A percentile compares a stretch with the other conserved stretches of the same genome.
Conservation (phyloP, 2,113 vertebrate species). For the Hippocampus mohnikei region DNA sequence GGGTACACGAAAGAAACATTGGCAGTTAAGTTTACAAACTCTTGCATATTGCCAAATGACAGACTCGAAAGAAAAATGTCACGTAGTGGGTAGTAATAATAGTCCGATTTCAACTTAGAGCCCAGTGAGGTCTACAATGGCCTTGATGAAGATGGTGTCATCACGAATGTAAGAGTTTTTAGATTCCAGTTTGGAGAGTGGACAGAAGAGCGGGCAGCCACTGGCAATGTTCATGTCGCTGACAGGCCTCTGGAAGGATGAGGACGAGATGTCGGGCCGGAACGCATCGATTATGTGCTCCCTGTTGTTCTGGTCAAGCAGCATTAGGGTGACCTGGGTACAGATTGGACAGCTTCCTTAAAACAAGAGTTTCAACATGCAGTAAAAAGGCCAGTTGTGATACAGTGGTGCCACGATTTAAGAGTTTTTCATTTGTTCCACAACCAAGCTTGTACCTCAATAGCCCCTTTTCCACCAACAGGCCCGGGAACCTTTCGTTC, state of each 20-base stretch:
- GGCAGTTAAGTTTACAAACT: neutral
- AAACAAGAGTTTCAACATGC: neutral
- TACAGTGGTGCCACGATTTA: neutral
- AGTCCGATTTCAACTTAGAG: slow-evolving; percentile 72
- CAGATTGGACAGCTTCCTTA: neutral
- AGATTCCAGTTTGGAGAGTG: slow-evolving; percentile 85
- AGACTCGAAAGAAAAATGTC: slow-evolving; percentile 15
- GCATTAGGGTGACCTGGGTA: slow-evolving; percentile 91
- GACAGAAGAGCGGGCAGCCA: slow-evolving; percentile 95
- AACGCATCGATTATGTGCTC: slow-evolving; percentile 97
- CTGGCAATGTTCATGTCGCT: slow-evolving; percentile 98
- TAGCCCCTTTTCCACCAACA: too few relatives aligned
- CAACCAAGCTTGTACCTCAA: too few relatives aligned
- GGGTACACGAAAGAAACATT: neutral
- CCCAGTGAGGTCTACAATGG: slow-evolving; percentile 92
- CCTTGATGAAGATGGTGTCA: slow-evolving; percentile 96
- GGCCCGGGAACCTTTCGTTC: too few relatives aligned
- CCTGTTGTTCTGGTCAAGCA: slow-evolving; percentile 94
- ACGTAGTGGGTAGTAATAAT: slow-evolving; percentile 12
- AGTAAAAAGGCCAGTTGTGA: neutral
- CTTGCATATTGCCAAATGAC: slow-evolving; percentile 23
- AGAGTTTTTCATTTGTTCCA: too few relatives aligned
- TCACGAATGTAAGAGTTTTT: slow-evolving; percentile 93
- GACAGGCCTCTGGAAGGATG: slow-evolving; percentile 92
- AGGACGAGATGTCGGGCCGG: slow-evolving; percentile 87